phyloP scores from a whole-genome alignment of 2,888 invertebrate genomes.

The Ferrisia virgata region DNA sequence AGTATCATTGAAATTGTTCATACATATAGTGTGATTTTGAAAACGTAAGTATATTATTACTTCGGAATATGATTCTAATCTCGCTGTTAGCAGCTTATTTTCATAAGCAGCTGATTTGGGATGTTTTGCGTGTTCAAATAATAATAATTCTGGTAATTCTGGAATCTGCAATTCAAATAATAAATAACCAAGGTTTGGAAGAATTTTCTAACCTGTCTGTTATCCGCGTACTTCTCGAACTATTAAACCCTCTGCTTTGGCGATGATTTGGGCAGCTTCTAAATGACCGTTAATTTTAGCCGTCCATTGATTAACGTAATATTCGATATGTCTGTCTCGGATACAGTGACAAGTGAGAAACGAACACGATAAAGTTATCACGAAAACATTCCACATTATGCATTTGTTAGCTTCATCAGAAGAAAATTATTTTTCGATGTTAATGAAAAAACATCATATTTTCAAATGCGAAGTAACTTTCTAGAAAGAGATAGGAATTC shows the following conservation, averaged over 20 bases:
- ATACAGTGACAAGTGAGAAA: background rate
- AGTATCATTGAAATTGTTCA: background rate
- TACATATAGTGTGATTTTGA: no score
- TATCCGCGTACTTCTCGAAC: slow-evolving; percentile 67
- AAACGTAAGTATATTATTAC: background rate
- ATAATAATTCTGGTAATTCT: background rate
- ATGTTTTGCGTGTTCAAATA: slow-evolving; percentile 15
- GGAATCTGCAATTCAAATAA: slow-evolving; percentile 6
- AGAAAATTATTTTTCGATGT: background rate
- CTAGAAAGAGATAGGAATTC: background rate
- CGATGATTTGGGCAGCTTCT: slow-evolving; percentile 67
- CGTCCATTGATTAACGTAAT: slow-evolving; percentile 70
- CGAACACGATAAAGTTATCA: background rate
- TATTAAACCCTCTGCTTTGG: slow-evolving; percentile 68
- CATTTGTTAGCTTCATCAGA: background rate
- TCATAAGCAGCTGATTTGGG: slow-evolving; percentile 22
- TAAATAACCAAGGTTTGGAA: background rate
- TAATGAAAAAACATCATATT: background rate
- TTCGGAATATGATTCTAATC: background rate
- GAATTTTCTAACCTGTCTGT: background rate
- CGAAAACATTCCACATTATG: slow-evolving; percentile 3
- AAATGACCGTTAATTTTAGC: slow-evolving; percentile 70
- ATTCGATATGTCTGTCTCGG: background rate
- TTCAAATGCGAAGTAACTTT: background rate
- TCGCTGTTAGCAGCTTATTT: background rate